A percentile compares a stretch with the other conserved stretches of the same genome.
Conservation (phyloP, 1,140 invertebrate genomes). For the Metaphire vulgaris region DNA sequence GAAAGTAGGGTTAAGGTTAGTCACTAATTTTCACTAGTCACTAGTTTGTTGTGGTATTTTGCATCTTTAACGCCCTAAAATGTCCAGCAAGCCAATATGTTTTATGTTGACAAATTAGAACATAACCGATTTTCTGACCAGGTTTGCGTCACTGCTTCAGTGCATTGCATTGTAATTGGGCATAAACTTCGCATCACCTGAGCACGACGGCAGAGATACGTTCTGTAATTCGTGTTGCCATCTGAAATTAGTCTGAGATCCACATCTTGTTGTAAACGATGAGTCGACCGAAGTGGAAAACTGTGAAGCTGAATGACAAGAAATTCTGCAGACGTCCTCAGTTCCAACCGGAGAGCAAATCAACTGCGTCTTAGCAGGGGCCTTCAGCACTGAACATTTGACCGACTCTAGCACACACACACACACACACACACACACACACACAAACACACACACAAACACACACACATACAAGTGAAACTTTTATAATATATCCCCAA, state of each 20-base stretch:
- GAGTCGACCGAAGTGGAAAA: constrained; percentile 23
- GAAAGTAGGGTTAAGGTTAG: too few relatives aligned
- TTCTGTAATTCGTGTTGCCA: constrained; percentile 39
- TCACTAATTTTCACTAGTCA: too few relatives aligned
- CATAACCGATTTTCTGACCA: too few relatives aligned
- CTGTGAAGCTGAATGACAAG: constrained; percentile 14
- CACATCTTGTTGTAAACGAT: constrained; percentile 34
- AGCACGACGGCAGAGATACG: constrained; percentile 42
- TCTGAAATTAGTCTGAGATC: constrained; percentile 36
- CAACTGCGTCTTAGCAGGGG: constrained; percentile 34
- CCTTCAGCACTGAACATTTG: constrained; percentile 31
- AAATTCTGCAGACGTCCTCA: constrained; percentile 16
- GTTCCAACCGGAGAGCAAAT: constrained; percentile 30
- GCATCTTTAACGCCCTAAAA: too few relatives aligned
- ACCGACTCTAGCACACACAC: constrained; percentile 14
- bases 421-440: neutral
- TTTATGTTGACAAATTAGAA: too few relatives aligned
- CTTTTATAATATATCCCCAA: too few relatives aligned
- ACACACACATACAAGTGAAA: too few relatives aligned
- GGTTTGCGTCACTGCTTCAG: too few relatives aligned
- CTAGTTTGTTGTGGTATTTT: too few relatives aligned
- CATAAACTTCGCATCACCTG: too few relatives aligned
- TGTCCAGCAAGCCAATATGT: too few relatives aligned
- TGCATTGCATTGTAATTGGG: too few relatives aligned
- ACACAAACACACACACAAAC: neutral